phyloP scores from a whole-genome alignment of 1,140 invertebrate species.

The Magallana angulata region DNA sequence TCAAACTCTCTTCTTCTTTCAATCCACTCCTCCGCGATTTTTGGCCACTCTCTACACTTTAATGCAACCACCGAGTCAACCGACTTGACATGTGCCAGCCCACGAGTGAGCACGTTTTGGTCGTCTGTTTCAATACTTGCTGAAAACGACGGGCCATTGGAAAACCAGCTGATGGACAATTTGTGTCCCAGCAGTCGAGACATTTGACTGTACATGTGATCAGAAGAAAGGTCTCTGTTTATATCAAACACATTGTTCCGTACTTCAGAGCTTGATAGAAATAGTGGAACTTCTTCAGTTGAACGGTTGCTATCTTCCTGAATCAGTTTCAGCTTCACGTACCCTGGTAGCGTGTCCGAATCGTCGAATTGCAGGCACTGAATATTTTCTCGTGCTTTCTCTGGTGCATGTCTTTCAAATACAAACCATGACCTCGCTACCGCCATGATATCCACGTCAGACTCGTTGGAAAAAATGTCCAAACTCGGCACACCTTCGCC shows the following conservation, averaged over 20 bases:
- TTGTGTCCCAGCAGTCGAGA: not conserved
- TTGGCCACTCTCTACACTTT: not conserved
- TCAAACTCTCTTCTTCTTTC: not conserved
- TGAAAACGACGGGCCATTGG: not conserved
- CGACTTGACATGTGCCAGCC: not conserved
- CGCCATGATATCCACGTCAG: not conserved
- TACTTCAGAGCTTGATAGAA: not conserved
- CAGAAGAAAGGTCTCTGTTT: not conserved
- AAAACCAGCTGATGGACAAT: not conserved
- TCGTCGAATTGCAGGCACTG: not conserved
- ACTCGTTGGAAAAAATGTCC: not conserved
- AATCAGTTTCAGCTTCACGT: not conserved
- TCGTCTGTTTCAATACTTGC: not conserved
- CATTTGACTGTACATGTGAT: not conserved
- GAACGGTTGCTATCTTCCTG: not conserved
- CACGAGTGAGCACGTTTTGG: not conserved
- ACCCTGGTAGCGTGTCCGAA: not conserved
- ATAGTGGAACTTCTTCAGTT: not conserved
- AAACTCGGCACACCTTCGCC: not conserved
- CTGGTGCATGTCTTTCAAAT: not conserved
- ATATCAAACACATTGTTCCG: not conserved
- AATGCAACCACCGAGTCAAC: not conserved
- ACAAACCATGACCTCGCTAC: not conserved
- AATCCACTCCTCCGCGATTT: not conserved
- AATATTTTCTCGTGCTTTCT: not conserved